Evolutionary conservation across 2,888 invertebrate genomes (phyloP).

Genomic region (Cetonia aurata): DNA sequence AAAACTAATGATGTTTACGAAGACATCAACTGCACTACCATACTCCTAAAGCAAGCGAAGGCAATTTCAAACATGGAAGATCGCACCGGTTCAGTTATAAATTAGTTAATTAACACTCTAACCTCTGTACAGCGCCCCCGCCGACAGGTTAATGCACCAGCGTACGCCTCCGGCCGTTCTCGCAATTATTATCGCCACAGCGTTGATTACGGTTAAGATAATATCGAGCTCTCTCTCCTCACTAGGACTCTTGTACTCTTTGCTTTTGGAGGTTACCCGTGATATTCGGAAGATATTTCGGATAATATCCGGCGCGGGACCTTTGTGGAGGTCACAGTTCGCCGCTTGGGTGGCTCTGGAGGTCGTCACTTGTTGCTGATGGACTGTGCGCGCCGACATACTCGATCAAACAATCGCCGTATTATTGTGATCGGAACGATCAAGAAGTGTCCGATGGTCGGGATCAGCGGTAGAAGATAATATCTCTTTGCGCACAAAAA

Average conservation of each 20-base stretch:
- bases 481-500: conserved; percentile 18
- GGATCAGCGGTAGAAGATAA: conserved; percentile 8
- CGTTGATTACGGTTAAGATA: conserved; percentile 29
- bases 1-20: too few relatives aligned
- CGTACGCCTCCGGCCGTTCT: conserved; percentile 35
- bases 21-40: too few relatives aligned
- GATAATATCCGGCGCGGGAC: background rate
- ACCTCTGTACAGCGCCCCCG: conserved; percentile 58
- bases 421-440: conserved; percentile 41
- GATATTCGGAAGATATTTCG: conserved; percentile 16
- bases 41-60: background rate
- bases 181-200: conserved; percentile 28
- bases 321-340: conserved; percentile 25
- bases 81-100: conserved; percentile 56
- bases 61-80: conserved; percentile 37
- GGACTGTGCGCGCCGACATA: conserved; percentile 3
- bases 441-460: conserved; percentile 30
- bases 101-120: conserved; percentile 62
- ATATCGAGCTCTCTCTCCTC: background rate
- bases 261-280: background rate
- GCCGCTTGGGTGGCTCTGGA: conserved; percentile 35
- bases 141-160: conserved; percentile 58
- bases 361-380: conserved; percentile 28
- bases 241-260: conserved; percentile 15
- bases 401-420: conserved; percentile 39